phyloP scores from a whole-genome alignment of 2,113 vertebrate species.

The Nesogale talazaci region DNA sequence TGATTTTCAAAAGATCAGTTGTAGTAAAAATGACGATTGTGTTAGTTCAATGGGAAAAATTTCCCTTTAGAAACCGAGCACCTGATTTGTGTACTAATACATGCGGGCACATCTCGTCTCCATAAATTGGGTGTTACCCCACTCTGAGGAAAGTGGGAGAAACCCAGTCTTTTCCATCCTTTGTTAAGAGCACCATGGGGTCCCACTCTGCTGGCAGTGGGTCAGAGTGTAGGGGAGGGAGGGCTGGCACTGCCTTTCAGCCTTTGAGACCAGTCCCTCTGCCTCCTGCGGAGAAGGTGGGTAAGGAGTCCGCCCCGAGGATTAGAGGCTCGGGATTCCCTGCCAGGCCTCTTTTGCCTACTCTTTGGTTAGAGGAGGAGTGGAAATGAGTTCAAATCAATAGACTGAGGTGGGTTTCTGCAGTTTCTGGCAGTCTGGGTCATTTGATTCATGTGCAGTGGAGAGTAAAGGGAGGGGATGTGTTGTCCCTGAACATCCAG shows the following conservation, averaged over 20 bases:
- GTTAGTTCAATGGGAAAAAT: conserved; percentile 50
- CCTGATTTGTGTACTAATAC: conserved; percentile 8
- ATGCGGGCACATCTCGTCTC: neutral
- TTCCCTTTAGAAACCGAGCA: conserved; percentile 14
- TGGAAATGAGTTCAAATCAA: neutral
- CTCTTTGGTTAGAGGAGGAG: neutral
- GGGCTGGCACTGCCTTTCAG: conserved; percentile 73
- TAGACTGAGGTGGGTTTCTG: neutral
- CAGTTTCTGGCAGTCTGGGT: neutral
- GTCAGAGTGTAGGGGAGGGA: neutral
- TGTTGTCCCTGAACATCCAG: neutral
- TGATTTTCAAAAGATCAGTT: conserved; percentile 48
- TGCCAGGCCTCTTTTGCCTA: neutral
- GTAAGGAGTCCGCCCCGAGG: conserved; percentile 30
- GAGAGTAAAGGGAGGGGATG: no score
- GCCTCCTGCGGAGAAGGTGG: conserved; percentile 21
- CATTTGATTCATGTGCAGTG: neutral
- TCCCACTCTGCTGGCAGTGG: conserved; percentile 32
- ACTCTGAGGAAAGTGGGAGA: neutral
- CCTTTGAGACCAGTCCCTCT: conserved; percentile 74
- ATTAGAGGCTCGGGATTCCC: conserved; percentile 28
- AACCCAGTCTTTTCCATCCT: conserved; percentile 8
- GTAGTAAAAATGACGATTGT: conserved; percentile 46
- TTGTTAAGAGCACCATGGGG: conserved; percentile 9
- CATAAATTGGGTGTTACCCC: conserved; percentile 33